phyloP scores from a whole-genome alignment of 2,113 vertebrate species.

The Tretioscincus oriximinensis region DNA sequence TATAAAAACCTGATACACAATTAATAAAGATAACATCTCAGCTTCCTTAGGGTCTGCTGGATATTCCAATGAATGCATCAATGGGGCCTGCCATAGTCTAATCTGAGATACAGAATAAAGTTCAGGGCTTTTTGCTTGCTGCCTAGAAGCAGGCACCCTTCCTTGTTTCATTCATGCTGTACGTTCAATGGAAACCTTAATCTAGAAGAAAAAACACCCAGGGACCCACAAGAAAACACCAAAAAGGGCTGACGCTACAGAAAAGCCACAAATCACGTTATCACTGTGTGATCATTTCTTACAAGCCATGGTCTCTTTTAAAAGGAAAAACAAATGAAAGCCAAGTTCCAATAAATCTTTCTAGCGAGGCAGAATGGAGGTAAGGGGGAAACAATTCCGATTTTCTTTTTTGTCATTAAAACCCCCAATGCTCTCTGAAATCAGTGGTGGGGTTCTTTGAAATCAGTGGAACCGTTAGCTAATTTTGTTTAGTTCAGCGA shows the following conservation, averaged over 20 bases:
- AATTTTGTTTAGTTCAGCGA: too few relatives aligned
- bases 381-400: neutral
- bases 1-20: too few relatives aligned
- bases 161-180: slow-evolving; percentile 58
- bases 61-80: too few relatives aligned
- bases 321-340: neutral
- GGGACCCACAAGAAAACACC: neutral
- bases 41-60: too few relatives aligned
- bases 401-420: too few relatives aligned
- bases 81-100: too few relatives aligned
- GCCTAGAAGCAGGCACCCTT: neutral
- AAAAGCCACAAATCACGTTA: slow-evolving; percentile 61
- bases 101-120: too few relatives aligned
- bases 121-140: neutral
- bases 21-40: too few relatives aligned
- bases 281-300: slow-evolving; percentile 92
- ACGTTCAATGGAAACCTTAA: slow-evolving; percentile 16
- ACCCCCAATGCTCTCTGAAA: neutral
- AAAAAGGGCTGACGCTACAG: slow-evolving; percentile 25
- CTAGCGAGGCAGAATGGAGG: neutral
- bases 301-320: slow-evolving; percentile 28
- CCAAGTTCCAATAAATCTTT: neutral
- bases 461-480: too few relatives aligned
- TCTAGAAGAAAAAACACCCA: slow-evolving; percentile 33
- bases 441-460: too few relatives aligned